These are phyloP conservation scores for Myotis brandtii DNA, from an alignment of 2,113 vertebrate genomes.

Conservation along the genomic window DNA sequence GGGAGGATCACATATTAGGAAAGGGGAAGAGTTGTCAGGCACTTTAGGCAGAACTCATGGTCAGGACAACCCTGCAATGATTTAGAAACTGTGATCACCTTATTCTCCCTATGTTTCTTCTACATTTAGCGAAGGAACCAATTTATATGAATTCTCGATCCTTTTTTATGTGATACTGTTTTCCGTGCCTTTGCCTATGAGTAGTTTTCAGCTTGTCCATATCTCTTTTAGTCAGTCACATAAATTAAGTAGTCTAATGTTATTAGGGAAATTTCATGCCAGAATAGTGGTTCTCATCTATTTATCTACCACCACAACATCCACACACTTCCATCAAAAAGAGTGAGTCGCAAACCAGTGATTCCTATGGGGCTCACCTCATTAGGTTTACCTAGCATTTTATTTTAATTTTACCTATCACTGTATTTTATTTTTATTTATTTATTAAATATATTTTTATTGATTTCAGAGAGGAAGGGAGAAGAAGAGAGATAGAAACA, in stretches of 20 bases:
- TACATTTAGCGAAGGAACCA: background rate
- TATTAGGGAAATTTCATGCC: background rate
- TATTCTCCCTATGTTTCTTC: background rate
- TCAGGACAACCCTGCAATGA: background rate
- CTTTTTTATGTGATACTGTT: background rate
- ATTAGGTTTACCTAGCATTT: background rate
- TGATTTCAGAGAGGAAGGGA: too few relatives aligned
- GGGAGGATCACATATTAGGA: background rate
- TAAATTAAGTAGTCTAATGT: background rate
- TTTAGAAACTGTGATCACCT: background rate
- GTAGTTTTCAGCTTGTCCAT: background rate
- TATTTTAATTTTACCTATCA: background rate
- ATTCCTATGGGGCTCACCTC: background rate
- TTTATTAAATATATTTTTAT: too few relatives aligned
- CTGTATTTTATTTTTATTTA: too few relatives aligned
- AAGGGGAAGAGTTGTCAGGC: background rate
- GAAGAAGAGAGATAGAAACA: too few relatives aligned
- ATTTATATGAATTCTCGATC: background rate
- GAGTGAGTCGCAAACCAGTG: background rate
- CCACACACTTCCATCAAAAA: background rate
- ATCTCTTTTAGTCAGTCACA: background rate
- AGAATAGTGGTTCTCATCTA: background rate
- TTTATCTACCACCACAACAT: background rate
- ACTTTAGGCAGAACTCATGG: background rate
- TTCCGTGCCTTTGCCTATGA: background rate